Percentiles rank a stretch among this genome's conserved stretches.
Conservation (phyloP, 2,113 vertebrate species). For the Fulmarus glacialis region DNA sequence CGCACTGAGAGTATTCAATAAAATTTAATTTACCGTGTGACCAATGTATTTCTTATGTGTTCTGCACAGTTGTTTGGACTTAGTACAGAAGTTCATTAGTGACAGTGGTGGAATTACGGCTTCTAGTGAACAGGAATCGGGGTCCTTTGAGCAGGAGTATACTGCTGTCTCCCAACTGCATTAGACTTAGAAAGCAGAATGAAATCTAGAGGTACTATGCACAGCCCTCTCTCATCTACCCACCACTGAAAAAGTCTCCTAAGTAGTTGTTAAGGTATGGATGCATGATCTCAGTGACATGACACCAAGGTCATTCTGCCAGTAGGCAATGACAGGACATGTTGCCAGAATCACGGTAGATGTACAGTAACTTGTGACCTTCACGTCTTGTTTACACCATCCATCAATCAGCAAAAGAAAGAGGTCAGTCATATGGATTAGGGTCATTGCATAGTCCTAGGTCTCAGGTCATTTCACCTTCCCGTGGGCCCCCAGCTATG, state of each 20-base stretch:
- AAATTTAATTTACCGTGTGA: background rate
- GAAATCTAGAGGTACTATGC: accelerated
- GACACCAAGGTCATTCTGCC: background rate
- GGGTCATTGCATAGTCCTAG: background rate
- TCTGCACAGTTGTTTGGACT: background rate
- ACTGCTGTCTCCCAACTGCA: background rate
- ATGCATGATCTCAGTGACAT: background rate
- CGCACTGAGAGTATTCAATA: background rate
- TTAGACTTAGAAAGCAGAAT: background rate
- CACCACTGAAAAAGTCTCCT: background rate
- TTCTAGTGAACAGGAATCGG: accelerated
- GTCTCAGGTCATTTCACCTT: background rate
- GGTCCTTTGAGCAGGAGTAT: background rate
- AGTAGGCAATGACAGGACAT: background rate
- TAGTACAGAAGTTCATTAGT: background rate
- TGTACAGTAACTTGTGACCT: background rate
- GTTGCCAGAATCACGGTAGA: background rate
- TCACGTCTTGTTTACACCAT: background rate
- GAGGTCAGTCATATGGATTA: background rate
- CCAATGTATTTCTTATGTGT: background rate
- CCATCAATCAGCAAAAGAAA: background rate
- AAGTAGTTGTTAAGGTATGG: background rate
- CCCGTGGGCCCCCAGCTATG: background rate
- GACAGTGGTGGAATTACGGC: background rate
- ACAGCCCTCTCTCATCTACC: background rate